Conservation (phyloP, 2,888 invertebrate species). For the Odontocerum albicorne region DNA sequence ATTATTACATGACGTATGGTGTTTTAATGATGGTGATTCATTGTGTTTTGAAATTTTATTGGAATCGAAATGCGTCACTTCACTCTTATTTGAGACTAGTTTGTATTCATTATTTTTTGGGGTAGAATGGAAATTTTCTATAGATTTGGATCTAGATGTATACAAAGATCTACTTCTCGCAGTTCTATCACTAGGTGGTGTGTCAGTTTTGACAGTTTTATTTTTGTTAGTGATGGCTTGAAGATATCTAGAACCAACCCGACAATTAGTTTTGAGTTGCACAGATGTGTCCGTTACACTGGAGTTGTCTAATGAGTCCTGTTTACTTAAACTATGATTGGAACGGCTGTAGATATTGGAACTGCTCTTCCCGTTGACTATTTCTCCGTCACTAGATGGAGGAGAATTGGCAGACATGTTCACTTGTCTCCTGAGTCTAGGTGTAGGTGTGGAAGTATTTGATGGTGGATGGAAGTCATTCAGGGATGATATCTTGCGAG, state of each 20-base stretch:
- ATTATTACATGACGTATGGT: conserved; percentile 55
- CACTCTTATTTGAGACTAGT: conserved; percentile 7
- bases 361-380: conserved; percentile 14
- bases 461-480: conserved; percentile 24
- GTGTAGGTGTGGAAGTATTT: conserved; percentile 19
- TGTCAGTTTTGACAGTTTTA: conserved; percentile 48
- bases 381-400: background rate
- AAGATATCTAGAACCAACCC: conserved; percentile 54
- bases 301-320: conserved; percentile 41
- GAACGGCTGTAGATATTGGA: conserved; percentile 15
- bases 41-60: conserved; percentile 37
- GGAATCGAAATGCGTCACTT: conserved; percentile 4
- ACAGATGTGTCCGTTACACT: conserved; percentile 45
- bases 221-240: conserved; percentile 49
- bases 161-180: conserved; percentile 45
- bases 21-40: conserved; percentile 48
- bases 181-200: conserved; percentile 48
- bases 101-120: conserved; percentile 17
- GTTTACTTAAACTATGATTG: conserved; percentile 10
- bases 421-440: conserved; percentile 15
- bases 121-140: conserved; percentile 52
- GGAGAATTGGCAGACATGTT: conserved; percentile 18
- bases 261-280: conserved; percentile 50
- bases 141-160: conserved; percentile 52
- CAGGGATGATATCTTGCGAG: conserved; percentile 47